phyloP scores from a whole-genome alignment of 1,140 invertebrate genomes.

The Cherax destructor region DNA sequence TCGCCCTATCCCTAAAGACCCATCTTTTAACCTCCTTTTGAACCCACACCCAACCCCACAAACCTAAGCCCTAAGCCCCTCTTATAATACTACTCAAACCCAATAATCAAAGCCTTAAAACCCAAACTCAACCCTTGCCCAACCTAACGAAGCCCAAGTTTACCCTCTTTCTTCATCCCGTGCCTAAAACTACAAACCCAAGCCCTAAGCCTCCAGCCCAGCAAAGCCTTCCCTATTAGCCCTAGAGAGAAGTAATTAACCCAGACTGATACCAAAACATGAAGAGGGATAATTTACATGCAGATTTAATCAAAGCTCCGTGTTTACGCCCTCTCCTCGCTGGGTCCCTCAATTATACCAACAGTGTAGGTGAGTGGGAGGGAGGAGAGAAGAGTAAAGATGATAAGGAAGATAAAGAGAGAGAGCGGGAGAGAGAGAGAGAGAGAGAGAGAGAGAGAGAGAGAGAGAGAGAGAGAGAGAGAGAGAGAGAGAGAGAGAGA shows the following conservation, averaged over 20 bases:
- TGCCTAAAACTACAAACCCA: background rate
- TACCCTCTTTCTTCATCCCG: background rate
- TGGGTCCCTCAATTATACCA: background rate
- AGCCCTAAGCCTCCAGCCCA: background rate
- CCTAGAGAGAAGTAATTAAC: conserved; percentile 41
- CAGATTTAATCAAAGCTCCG: conserved; percentile 65
- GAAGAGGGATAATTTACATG: conserved; percentile 55
- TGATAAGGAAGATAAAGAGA: background rate
- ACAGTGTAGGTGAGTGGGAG: background rate
- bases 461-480: conserved; percentile 6
- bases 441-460: background rate
- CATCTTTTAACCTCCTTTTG: too few species aligned
- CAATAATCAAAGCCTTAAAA: too few species aligned
- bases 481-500: conserved; percentile 2
- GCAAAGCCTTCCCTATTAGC: background rate
- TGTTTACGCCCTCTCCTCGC: conserved; percentile 40
- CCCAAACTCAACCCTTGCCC: background rate
- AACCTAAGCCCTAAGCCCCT: too few species aligned
- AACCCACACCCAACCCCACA: too few species aligned
- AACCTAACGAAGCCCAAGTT: background rate
- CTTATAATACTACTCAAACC: too few species aligned
- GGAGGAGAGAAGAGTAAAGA: too few species aligned
- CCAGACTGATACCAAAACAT: conserved; percentile 30
- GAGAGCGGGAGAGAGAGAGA: conserved; percentile 8
- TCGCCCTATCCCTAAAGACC: too few species aligned